Evolutionary conservation across 1,140 invertebrate genomes (phyloP).

Genomic region (Sitobion miscanthi): DNA sequence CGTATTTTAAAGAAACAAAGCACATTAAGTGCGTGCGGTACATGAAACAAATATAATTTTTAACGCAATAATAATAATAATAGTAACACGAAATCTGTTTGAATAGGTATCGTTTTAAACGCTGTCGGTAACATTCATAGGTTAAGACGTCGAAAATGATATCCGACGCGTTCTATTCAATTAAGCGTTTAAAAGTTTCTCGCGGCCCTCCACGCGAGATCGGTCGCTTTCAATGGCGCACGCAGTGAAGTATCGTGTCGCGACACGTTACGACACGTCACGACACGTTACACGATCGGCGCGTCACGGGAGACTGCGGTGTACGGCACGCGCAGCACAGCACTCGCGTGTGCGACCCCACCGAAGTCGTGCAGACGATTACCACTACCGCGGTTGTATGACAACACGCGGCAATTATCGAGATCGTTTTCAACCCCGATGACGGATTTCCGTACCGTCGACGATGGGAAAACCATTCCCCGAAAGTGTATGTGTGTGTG

Average conservation of each 20-base stretch:
- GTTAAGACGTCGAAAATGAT: background rate
- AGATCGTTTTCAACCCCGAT: background rate
- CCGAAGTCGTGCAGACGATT: background rate
- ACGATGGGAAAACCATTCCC: background rate
- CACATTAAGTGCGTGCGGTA: too few relatives aligned
- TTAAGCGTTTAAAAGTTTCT: constrained; percentile 31
- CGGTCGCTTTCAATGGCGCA: too few relatives aligned
- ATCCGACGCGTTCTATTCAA: background rate
- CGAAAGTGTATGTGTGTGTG: background rate
- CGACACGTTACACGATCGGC: background rate
- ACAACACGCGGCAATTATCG: background rate
- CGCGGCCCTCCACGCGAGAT: background rate
- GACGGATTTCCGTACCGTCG: background rate
- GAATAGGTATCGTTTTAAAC: background rate
- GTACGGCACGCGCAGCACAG: background rate
- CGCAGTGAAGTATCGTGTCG: background rate
- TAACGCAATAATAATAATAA: too few relatives aligned
- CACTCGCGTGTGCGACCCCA: background rate
- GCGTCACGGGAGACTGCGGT: background rate
- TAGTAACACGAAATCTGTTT: background rate
- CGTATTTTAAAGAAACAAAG: too few relatives aligned
- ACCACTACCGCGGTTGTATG: background rate
- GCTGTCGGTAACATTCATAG: background rate
- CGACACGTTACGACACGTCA: too few relatives aligned
- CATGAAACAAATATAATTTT: too few relatives aligned